Conservation (phyloP, 2,888 invertebrate species). For the Stenoptilia bipunctidactyla region DNA sequence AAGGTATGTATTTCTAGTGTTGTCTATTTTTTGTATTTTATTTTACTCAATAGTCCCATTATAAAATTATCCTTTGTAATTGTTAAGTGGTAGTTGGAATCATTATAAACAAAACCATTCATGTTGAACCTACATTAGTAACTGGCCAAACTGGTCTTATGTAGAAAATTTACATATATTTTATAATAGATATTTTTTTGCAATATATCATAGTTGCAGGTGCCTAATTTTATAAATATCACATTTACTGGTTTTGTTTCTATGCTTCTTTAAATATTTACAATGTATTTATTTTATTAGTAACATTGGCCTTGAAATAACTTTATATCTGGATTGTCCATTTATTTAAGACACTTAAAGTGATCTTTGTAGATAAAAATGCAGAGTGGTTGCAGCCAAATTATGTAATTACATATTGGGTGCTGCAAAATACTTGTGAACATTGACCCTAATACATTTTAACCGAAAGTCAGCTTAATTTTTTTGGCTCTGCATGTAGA, state of each 20-base stretch:
- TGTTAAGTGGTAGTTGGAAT: too few species aligned
- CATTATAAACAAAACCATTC: too few species aligned
- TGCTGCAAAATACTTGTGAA: constrained; percentile 3
- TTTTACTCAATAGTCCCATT: too few species aligned
- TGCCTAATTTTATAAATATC: constrained; percentile 18
- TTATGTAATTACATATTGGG: constrained; percentile 5
- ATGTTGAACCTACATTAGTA: too few species aligned
- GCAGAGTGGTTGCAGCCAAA: constrained; percentile 41
- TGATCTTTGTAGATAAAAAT: constrained; percentile 38
- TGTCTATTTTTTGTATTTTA: too few species aligned
- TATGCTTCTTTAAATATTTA: constrained; percentile 10
- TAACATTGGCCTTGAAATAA: constrained; percentile 21
- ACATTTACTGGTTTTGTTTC: constrained; percentile 15
- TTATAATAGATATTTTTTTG: not conserved
- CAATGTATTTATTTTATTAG: constrained; percentile 9
- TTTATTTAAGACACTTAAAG: not conserved
- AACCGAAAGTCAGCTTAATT: constrained; percentile 1
- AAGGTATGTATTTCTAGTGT: constrained; percentile 80
- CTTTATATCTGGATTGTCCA: constrained; percentile 63
- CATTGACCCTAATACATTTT: not conserved
- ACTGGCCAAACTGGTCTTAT: too few species aligned
- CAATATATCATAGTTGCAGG: too few species aligned
- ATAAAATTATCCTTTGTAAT: too few species aligned
- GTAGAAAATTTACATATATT: not conserved
- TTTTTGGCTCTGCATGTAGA: constrained; percentile 30